Evolutionary conservation across 2,888 invertebrate genomes (phyloP).

Genomic region (Bellardia bayeri): DNA sequence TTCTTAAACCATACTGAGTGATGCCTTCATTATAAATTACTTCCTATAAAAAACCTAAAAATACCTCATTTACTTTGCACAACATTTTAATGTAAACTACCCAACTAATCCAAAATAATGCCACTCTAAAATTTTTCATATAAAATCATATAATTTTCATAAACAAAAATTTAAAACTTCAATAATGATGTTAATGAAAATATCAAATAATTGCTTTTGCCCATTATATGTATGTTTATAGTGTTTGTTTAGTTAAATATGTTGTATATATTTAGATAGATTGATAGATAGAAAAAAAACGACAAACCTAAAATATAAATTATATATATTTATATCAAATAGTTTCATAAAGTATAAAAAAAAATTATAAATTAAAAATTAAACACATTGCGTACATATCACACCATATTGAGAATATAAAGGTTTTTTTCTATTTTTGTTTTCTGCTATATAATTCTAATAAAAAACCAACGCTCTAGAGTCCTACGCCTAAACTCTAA

Average conservation of each 20-base stretch:
- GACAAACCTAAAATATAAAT: conserved; percentile 45
- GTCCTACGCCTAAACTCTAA: conserved; percentile 65
- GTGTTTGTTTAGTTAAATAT: conserved; percentile 13
- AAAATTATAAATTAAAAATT: conserved; percentile 33
- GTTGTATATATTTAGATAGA: conserved; percentile 6
- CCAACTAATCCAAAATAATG: not conserved
- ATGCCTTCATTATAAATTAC: not conserved
- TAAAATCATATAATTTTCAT: not conserved
- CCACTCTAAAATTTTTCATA: not conserved
- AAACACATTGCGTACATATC: conserved; percentile 71
- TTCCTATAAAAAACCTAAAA: not conserved
- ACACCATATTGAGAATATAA: conserved; percentile 72
- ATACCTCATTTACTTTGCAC: not conserved
- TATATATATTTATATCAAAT: conserved; percentile 22
- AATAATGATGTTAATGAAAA: conserved; percentile 28
- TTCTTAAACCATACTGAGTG: not conserved
- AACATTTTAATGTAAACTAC: not conserved
- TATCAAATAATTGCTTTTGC: conserved; percentile 63
- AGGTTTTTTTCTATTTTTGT: conserved; percentile 21
- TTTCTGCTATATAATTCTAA: conserved; percentile 56
- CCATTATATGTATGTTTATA: conserved; percentile 36
- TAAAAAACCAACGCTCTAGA: conserved; percentile 67
- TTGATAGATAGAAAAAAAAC: conserved; percentile 24
- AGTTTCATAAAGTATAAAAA: conserved; percentile 27
- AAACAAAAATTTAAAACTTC: not conserved